These are phyloP conservation scores for Mirza zaza DNA, from an alignment of 2,113 vertebrate species.

Conservation along the genomic window DNA sequence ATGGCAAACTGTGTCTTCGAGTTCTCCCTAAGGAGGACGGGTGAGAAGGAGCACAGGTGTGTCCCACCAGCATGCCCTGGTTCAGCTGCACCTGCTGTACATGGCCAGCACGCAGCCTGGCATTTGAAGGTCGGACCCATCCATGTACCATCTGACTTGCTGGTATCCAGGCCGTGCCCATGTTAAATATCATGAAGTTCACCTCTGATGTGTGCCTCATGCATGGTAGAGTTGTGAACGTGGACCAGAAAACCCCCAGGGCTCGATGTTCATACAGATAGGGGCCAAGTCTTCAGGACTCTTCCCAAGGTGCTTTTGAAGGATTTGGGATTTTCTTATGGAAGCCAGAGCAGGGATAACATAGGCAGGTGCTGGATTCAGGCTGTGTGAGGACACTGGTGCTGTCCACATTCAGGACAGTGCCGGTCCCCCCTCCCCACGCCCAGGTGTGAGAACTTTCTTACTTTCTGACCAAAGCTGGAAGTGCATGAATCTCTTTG, in stretches of 20 bases:
- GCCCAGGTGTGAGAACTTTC: no score
- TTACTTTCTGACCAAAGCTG: not conserved
- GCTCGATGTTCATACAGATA: not conserved
- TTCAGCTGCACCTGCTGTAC: not conserved
- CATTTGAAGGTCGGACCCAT: not conserved
- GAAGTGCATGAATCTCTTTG: no score
- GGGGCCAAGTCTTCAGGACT: not conserved
- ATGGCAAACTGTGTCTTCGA: not conserved
- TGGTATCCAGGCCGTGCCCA: not conserved
- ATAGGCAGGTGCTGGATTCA: accelerated
- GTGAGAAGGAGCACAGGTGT: not conserved
- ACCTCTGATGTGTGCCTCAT: not conserved
- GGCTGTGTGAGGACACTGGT: accelerated
- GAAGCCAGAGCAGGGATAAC: no score
- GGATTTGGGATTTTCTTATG: not conserved
- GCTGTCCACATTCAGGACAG: no score
- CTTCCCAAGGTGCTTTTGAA: no score
- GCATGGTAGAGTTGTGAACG: accelerated
- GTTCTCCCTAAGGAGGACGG: not conserved
- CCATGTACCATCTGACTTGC: no score
- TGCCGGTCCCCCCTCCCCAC: no score
- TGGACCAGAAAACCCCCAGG: not conserved
- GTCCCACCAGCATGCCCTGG: accelerated
- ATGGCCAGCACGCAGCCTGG: no score
- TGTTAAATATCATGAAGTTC: not conserved